A percentile compares a stretch with the other conserved stretches of the same genome.
These are phyloP conservation scores for Stegana nigrithorax DNA, from an alignment of 2,888 invertebrate genomes.

Conservation along the genomic window DNA sequence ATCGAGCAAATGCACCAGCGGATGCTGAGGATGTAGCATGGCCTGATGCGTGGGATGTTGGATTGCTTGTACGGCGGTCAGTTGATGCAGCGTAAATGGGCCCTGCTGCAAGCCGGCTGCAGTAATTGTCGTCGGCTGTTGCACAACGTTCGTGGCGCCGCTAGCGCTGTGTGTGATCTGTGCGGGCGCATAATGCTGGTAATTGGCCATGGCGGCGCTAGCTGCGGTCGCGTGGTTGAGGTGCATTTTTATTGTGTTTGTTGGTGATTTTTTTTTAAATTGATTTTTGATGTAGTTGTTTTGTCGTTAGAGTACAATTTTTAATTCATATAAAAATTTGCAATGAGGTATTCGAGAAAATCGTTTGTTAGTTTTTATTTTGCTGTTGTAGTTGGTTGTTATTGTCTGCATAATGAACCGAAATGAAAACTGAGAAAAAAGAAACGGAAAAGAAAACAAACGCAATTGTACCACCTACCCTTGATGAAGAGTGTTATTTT, in stretches of 20 bases:
- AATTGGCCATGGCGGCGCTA: constrained; percentile 63
- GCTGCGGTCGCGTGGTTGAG: constrained; percentile 64
- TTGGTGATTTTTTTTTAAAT: too few relatives aligned
- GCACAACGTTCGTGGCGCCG: constrained; percentile 40
- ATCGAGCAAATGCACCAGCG: constrained; percentile 61
- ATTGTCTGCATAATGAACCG: constrained; percentile 46
- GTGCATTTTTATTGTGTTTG: too few relatives aligned
- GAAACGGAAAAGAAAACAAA: constrained; percentile 14
- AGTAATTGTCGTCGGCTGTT: constrained; percentile 56
- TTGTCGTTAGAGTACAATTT: too few relatives aligned
- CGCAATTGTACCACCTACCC: constrained; percentile 29
- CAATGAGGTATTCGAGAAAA: constrained; percentile 57
- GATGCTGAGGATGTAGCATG: constrained; percentile 64
- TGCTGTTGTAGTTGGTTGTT: constrained; percentile 24
- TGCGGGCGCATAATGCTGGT: constrained; percentile 63
- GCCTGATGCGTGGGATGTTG: constrained; percentile 65
- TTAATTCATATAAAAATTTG: constrained; percentile 30
- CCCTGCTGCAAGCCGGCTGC: constrained; percentile 60
- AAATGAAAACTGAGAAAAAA: constrained; percentile 19
- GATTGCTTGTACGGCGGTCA: constrained; percentile 64
- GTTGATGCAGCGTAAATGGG: constrained; percentile 60
- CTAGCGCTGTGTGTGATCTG: constrained; percentile 52
- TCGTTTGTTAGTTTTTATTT: constrained; percentile 26
- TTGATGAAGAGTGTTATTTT: constrained; percentile 59
- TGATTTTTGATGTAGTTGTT: too few relatives aligned